A percentile compares a stretch with the other conserved stretches of the same genome.
Conservation (phyloP, 2,888 invertebrate species). For the Orchesella flavescens region DNA sequence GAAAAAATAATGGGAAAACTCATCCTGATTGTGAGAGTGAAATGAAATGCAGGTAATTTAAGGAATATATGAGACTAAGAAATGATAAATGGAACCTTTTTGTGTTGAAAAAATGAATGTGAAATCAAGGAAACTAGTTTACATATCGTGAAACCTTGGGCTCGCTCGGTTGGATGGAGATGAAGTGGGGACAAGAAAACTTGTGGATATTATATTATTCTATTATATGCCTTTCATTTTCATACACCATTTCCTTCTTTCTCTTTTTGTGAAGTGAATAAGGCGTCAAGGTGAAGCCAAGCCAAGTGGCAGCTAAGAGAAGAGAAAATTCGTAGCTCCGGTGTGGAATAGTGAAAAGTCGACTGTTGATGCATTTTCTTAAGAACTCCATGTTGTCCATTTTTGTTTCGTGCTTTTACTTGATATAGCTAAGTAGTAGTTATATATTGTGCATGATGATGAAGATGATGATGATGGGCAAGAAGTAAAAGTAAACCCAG, state of each 20-base stretch:
- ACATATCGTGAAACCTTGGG: background rate
- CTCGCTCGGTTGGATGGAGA: too few species aligned
- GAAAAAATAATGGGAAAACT: too few species aligned
- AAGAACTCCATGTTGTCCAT: background rate
- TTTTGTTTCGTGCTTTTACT: background rate
- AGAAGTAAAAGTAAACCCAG: constrained; percentile 15
- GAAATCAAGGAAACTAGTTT: background rate
- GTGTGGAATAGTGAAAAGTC: constrained; percentile 23
- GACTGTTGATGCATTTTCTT: background rate
- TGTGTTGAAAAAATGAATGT: too few species aligned
- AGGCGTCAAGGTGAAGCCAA: background rate
- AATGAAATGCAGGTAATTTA: background rate
- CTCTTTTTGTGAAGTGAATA: background rate
- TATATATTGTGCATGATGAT: background rate
- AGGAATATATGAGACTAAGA: background rate
- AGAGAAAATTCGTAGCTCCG: too few species aligned
- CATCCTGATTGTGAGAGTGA: too few species aligned
- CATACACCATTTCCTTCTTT: too few species aligned
- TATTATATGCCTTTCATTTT: too few species aligned
- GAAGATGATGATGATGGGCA: background rate
- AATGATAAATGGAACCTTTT: too few species aligned
- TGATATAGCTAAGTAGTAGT: background rate
- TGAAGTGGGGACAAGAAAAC: too few species aligned
- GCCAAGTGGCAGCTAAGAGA: constrained; percentile 7
- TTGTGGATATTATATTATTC: too few species aligned